Base-by-base conservation (phyloP, 35 echinoderm and acorn worm genomes). In the Ophioderma brevispina region DNA sequence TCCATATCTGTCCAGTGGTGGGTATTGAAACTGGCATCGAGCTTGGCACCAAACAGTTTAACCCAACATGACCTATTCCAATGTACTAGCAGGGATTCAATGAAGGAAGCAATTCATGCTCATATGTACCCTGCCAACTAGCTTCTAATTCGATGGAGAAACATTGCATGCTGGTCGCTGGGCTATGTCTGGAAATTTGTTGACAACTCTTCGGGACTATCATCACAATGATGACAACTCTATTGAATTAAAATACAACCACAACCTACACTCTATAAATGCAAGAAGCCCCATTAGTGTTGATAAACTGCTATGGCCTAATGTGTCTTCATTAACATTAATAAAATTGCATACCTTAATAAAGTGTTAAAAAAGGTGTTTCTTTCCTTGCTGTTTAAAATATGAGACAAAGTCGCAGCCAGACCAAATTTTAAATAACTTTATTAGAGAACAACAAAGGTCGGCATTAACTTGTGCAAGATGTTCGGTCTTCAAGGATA, bases 351-450 rank as follows among this genome's bases (percentile, higher is more conserved):
- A 86, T 85, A 91, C 33, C 85, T 81, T 4, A 91, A 86, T 18
- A 91, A 78, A 37, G 75, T 52, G 31, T 86, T 89, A 32, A 94
- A 78, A 30, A 90, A 94, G 34, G 46, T 43, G n/a, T 35, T 42
- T n/a, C 37, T 94, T 94, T 31, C 81, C 75, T 35, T 63, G 76
- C 32, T 80, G 38, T 18, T 50, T 70, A 81, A 94, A 94, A 89
- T 56, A 94, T 31, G 93, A 94, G 19, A 91, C 88, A 94, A 86
- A 94, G 82, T 94, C 84, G 83, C 93, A 91, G 1, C 88, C 93
- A 36, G 55, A 77, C 14, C 88, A 86, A 50, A 94, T 91, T 39
- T 90, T 90, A 0, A 90, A 21, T 13, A 84, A 56, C 37, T 90
- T 81, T 0, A 90, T 28, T 40, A 84, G 81, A 37, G 77, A 90